phyloP scores from a whole-genome alignment of 2,797 vertebrate species.

The Syncerus caffer region DNA sequence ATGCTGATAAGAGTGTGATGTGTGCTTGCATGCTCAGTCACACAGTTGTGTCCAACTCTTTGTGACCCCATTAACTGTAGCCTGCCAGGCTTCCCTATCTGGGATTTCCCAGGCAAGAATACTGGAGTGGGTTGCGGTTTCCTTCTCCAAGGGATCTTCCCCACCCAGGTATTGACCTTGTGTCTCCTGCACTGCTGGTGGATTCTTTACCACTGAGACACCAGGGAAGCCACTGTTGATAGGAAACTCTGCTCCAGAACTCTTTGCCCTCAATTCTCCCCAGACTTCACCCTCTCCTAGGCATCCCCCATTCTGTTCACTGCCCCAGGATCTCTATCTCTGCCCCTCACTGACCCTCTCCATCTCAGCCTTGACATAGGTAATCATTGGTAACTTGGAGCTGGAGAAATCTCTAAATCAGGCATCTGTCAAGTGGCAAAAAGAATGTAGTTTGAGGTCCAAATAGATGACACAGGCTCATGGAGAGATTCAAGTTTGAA shows the following conservation, averaged over 20 bases:
- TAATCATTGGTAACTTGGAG: background rate
- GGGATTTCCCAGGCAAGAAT: background rate
- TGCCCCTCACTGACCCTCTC: background rate
- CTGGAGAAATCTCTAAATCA: background rate
- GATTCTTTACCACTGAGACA: background rate
- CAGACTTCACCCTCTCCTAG: background rate
- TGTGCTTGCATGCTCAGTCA: background rate
- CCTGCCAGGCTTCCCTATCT: background rate
- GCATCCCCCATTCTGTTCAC: background rate
- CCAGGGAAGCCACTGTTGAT: background rate
- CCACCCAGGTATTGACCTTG: background rate
- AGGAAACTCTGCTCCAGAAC: background rate
- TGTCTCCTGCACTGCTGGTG: background rate
- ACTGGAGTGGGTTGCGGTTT: background rate
- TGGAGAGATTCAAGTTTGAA: slow-evolving; percentile 1
- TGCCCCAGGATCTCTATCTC: background rate
- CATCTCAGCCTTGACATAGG: background rate
- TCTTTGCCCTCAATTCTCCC: background rate
- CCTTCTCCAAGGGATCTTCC: background rate
- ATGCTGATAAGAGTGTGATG: background rate
- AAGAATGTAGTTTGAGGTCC: background rate
- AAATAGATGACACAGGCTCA: background rate
- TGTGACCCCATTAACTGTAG: background rate
- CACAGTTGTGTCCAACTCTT: background rate
- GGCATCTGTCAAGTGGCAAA: background rate